Conservation (phyloP, 2,797 vertebrate genomes). For the Tamandua tetradactyla region DNA sequence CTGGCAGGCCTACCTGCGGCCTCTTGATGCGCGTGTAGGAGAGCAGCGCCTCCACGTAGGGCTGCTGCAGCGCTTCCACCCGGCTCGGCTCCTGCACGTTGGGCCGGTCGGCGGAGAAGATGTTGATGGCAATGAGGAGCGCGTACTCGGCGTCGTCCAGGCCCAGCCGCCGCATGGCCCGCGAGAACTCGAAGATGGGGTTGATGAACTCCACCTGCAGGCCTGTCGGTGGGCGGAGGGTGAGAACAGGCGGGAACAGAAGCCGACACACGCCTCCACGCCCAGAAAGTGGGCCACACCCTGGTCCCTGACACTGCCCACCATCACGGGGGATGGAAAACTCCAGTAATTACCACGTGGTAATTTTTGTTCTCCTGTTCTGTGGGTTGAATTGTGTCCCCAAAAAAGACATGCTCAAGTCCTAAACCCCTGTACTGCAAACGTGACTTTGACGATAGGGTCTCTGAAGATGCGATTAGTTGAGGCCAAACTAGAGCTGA, state of each 20-base stretch:
- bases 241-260: fast-evolving
- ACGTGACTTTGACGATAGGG: too few species aligned
- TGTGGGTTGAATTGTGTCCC: not conserved
- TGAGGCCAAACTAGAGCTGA: too few species aligned
- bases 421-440: too few species aligned
- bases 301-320: not conserved
- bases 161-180: constrained; percentile 83
- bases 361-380: not conserved
- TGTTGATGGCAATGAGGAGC: constrained; percentile 84
- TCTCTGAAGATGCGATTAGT: too few species aligned
- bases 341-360: too few species aligned
- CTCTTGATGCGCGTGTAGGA: constrained; percentile 84
- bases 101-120: constrained; percentile 83
- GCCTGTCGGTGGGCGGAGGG: constrained; percentile 53
- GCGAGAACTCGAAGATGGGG: constrained; percentile 84
- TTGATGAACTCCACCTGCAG: constrained; percentile 86
- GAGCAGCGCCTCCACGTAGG: constrained; percentile 82
- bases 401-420: too few species aligned
- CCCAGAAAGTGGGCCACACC: fast-evolving
- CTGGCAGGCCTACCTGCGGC: constrained; percentile 76
- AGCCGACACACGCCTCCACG: not conserved
- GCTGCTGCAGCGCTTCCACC: constrained; percentile 83
- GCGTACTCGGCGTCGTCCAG: constrained; percentile 84
- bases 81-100: constrained; percentile 82
- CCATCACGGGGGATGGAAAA: fast-evolving